phyloP scores from a whole-genome alignment of 2,113 vertebrate species.

The Notechis scutatus region DNA sequence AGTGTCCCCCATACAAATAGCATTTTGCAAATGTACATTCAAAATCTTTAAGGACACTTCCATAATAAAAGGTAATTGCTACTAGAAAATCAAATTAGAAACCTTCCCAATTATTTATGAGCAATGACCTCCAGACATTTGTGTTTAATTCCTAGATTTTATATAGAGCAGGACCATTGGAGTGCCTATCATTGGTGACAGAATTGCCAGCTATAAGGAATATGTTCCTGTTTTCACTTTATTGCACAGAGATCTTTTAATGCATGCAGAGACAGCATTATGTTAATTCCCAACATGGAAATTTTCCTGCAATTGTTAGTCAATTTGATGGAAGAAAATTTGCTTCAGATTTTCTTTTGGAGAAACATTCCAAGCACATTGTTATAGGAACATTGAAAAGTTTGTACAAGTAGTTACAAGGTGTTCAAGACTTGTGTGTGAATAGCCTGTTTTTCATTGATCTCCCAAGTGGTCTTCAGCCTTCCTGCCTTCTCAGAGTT shows the following conservation, averaged over 20 bases:
- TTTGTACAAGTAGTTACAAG: background rate
- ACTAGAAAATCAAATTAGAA: background rate
- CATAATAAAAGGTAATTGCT: background rate
- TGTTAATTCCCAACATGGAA: background rate
- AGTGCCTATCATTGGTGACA: background rate
- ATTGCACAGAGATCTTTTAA: background rate
- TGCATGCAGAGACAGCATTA: background rate
- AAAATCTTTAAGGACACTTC: background rate
- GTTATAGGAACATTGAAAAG: background rate
- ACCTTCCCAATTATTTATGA: background rate
- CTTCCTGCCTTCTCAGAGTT: background rate
- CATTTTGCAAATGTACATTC: background rate
- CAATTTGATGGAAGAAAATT: background rate
- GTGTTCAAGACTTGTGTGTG: background rate
- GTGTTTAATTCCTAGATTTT: background rate
- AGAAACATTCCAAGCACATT: background rate
- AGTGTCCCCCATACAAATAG: background rate
- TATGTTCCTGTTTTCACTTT: background rate
- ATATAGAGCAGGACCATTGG: background rate
- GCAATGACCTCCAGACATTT: background rate
- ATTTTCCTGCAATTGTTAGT: background rate
- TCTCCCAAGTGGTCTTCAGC: background rate
- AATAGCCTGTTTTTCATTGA: background rate
- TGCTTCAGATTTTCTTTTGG: background rate
- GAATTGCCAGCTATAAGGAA: background rate